These are phyloP conservation scores for Hoplostethus mediterraneus DNA, from an alignment of 2,797 vertebrate genomes.

Conservation along the genomic window DNA sequence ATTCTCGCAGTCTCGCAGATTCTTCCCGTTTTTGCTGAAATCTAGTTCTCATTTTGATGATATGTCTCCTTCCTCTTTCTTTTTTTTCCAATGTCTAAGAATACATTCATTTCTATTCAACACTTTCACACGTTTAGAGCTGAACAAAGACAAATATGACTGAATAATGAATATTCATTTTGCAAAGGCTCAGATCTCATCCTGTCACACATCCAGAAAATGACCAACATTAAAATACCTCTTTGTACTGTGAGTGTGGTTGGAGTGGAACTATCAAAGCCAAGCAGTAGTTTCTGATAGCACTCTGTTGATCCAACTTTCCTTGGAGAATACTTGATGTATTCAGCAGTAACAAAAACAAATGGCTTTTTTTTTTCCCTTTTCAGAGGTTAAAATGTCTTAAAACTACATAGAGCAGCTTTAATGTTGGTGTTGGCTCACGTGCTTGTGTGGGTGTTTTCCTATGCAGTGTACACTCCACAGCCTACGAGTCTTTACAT, in stretches of 20 bases:
- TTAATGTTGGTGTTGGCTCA: constrained; percentile 76
- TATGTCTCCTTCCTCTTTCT: background rate
- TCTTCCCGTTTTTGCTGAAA: background rate
- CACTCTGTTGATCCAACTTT: constrained; percentile 46
- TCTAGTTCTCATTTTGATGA: background rate
- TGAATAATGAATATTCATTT: constrained; percentile 15
- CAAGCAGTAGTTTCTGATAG: constrained; percentile 17
- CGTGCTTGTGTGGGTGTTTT: constrained; percentile 79
- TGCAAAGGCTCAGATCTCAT: constrained; percentile 37
- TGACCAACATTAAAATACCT: constrained; percentile 47
- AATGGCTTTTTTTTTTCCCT: constrained; percentile 36
- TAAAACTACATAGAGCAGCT: background rate
- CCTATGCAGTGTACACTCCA: constrained; percentile 71
- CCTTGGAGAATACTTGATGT: constrained; percentile 63
- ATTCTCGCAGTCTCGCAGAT: background rate
- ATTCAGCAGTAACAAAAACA: constrained; percentile 52
- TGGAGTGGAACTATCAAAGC: constrained; percentile 53
- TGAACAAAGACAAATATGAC: constrained; percentile 1
- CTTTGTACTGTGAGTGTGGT: constrained; percentile 42
- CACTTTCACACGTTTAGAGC: background rate
- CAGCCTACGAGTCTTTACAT: constrained; percentile 64
- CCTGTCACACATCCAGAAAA: constrained; percentile 35
- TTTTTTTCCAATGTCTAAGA: background rate
- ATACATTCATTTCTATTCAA: background rate
- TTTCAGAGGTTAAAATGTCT: background rate